Conservation (phyloP, 2,888 invertebrate species). For the Geotrupes spiniger region DNA sequence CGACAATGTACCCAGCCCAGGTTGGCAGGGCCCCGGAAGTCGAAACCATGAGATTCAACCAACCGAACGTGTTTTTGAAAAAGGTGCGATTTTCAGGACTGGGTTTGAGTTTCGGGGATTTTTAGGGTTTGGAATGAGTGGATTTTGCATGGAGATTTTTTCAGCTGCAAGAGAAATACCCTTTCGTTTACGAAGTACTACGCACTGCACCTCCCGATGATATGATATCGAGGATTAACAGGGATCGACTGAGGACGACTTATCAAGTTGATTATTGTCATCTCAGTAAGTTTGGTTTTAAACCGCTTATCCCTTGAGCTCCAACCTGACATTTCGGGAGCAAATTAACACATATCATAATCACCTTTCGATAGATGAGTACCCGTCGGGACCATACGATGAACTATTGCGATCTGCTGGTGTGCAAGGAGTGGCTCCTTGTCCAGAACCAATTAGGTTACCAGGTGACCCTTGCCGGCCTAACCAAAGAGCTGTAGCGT, state of each 20-base stretch:
- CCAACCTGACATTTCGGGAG: background rate
- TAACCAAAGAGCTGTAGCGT: conserved; percentile 48
- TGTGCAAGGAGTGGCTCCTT: conserved; percentile 54
- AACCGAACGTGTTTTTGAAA: conserved; percentile 61
- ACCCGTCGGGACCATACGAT: conserved; percentile 58
- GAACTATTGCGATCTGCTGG: conserved; percentile 57
- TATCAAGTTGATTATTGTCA: conserved; percentile 62
- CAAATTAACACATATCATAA: background rate
- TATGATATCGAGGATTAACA: conserved; percentile 58
- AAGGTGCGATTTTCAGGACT: conserved; percentile 52
- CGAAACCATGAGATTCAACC: conserved; percentile 55
- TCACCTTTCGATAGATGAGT: conserved; percentile 43
- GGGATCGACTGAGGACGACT: conserved; percentile 60
- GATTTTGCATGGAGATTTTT: conserved; percentile 18
- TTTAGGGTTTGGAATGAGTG: background rate
- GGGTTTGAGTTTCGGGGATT: background rate
- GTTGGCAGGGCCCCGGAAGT: conserved; percentile 58
- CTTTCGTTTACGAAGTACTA: conserved; percentile 62
- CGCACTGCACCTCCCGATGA: conserved; percentile 59
- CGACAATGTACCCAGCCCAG: conserved; percentile 59
- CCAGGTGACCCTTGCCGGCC: conserved; percentile 61
- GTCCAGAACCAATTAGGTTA: conserved; percentile 57
- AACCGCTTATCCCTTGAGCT: background rate
- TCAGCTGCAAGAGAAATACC: conserved; percentile 62
- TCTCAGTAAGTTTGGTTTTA: conserved; percentile 39